Evolutionary conservation across 2,113 vertebrate species (phyloP), one percentile per base, ranked within the genome.

Genomic region (Pelmatolapia mariae): DNA sequence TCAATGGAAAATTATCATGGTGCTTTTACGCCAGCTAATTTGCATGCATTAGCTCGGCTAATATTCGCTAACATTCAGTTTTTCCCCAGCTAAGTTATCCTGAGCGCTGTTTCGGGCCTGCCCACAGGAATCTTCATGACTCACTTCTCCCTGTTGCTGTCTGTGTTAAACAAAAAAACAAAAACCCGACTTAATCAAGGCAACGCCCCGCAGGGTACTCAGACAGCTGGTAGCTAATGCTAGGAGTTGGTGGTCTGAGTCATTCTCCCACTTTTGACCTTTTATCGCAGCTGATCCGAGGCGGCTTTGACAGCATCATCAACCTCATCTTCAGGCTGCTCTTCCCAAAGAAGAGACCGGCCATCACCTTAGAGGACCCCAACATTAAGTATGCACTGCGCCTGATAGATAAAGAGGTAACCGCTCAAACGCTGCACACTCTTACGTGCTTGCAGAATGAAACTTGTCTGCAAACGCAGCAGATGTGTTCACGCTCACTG

Each of bases 381-480:
- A 96, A 82, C 90, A 87, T 95, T 4, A 97, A 97, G 50, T 97
- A 97, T 63, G 93, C 96, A 1, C 86, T 97, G 63, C 91, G 94
- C 24, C 91, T 97, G 4, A 73, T 97, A 5, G 96, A 97, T 89
- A 97, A 97, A 90, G 94, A 97, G 96, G 97, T 97, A 73, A 91
- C 1, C 4, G 2, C 50, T 31, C 47, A 16, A 22, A 31, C 9
- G 15, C 50, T 31, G 71, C 11, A 33, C 40, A 33, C 3, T 52
- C 10, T 29, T 36, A 9, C 29, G 31, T 33, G 15, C 9, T 9
- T 8, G 24, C 16, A 76, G 43, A 50, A 76, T 50, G 9, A 31
- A 76, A 31, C 16, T 2, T 29, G 61, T 22, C 26, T 31, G 1
- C 10, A 38, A 80, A 89, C 33, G 52, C 83, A 89, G 22, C 86